phyloP scores from a whole-genome alignment of 1,140 invertebrate species.

The Amyelois transitella region DNA sequence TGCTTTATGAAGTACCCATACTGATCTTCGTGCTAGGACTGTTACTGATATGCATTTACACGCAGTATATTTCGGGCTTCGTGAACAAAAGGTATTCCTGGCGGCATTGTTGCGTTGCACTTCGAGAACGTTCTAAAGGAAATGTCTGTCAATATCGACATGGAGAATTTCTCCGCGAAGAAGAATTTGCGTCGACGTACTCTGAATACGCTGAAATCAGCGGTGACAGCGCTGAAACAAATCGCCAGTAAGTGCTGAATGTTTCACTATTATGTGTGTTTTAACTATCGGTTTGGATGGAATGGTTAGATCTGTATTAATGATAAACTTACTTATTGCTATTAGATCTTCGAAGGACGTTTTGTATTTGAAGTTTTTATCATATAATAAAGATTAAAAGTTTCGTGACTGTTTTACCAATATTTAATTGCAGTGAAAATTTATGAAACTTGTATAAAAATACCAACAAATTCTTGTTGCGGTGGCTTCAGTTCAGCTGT shows the following conservation, averaged over 20 bases:
- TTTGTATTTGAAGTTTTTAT: too few relatives aligned
- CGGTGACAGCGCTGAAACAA: constrained; percentile 58
- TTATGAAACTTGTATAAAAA: too few relatives aligned
- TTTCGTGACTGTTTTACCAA: too few relatives aligned
- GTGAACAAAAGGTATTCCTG: constrained; percentile 52
- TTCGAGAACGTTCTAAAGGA: constrained; percentile 11
- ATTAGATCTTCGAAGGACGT: too few relatives aligned
- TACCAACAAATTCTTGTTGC: too few relatives aligned
- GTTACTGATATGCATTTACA: constrained; percentile 62
- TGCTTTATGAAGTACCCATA: constrained; percentile 35
- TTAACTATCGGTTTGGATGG: too few relatives aligned
- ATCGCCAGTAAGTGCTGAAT: constrained; percentile 53
- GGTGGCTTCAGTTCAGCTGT: too few relatives aligned
- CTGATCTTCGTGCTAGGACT: constrained; percentile 42
- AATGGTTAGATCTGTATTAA: too few relatives aligned
- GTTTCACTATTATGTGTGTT: neutral
- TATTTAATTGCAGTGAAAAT: too few relatives aligned
- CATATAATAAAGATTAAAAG: too few relatives aligned
- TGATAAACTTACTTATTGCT: too few relatives aligned
- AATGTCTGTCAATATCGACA: constrained; percentile 64
- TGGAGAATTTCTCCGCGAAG: constrained; percentile 58
- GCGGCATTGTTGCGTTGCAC: constrained; percentile 2
- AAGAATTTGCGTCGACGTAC: constrained; percentile 60
- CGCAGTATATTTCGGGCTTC: constrained; percentile 57
- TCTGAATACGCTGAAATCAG: constrained; percentile 58